Conservation (phyloP, 53 echinoderm and acorn worm species). For the Pentamera pediparva region DNA sequence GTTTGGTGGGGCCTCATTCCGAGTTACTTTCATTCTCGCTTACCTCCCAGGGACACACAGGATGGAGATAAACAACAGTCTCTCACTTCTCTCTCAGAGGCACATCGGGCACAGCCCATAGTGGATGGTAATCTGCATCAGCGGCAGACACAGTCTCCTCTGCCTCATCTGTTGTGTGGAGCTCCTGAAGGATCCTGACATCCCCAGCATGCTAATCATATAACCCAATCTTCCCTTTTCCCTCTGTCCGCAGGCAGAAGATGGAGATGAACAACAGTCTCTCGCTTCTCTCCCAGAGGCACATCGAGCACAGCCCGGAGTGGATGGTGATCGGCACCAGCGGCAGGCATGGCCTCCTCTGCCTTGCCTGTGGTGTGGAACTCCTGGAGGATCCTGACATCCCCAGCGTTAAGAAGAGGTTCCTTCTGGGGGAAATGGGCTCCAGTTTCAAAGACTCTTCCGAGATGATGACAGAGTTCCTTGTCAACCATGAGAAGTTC, state of each 20-base stretch:
- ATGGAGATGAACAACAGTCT: conserved; percentile 49
- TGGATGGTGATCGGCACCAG: conserved; percentile 59
- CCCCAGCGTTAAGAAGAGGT: conserved; percentile 65
- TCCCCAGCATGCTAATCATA: conserved; percentile 43
- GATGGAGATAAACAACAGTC: conserved; percentile 43
- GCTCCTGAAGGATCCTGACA: conserved; percentile 52
- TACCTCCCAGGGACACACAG: too few species aligned
- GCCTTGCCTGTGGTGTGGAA: conserved; percentile 68
- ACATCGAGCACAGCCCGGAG: conserved; percentile 54
- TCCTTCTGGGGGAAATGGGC: conserved; percentile 62
- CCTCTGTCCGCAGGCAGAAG: too few species aligned
- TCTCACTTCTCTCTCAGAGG: conserved; percentile 59
- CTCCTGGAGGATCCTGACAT: conserved; percentile 54
- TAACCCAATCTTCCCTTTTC: too few species aligned
- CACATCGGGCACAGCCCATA: conserved; percentile 60
- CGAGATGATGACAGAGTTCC: conserved; percentile 37
- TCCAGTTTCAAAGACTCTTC: conserved; percentile 35
- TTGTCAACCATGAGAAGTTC: conserved; percentile 49
- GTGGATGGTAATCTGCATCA: conserved; percentile 55
- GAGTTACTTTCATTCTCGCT: too few species aligned
- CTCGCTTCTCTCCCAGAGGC: conserved; percentile 60
- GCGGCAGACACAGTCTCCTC: conserved; percentile 46
- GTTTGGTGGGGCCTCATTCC: too few species aligned
- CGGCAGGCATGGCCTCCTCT: conserved; percentile 42
- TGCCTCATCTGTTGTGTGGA: conserved; percentile 73